Evolutionary conservation across 2,113 vertebrate species (phyloP), one percentile per base, ranked within the genome.

Genomic region (Columba livia): DNA sequence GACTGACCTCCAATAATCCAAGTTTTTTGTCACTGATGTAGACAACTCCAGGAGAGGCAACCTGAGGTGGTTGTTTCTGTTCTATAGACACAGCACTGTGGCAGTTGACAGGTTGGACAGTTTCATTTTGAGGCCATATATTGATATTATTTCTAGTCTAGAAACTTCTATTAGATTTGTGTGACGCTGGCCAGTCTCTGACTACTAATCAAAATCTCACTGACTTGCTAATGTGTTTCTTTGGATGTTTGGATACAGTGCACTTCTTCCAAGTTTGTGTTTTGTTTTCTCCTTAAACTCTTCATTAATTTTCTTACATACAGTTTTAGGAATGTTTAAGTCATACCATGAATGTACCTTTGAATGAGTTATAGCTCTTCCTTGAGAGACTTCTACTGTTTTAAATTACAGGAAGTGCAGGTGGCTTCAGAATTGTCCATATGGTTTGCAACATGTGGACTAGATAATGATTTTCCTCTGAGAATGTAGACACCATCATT

Each of bases 401-500:
- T 74, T 78, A 67, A 91, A 74, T 40, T 17, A 89, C 12, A 34
- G 50, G 19, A 79, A 62, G 44, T 47, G 38, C 78, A 93, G 78
- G 66, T 97, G 73, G 24, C 78, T 73, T 51, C 36, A 65, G 42
- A 95, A 89, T 67, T 47, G 25, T 73, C 72, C 38, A 57, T 65
- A 74, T 12, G 80, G 10, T 92, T 92, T 70, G 66, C 32, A 94
- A 93, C 42, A 56, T 62, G 19, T 88, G 90, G 78, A 85, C 20
- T 70, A 91, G 72, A 89, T 72, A 34, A 51, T 88, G 42, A 62
- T 51, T 89, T 94, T 95, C 91, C 82, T 79, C 54, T 78, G 78
- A 92, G 75, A 95, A 85, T 34, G 42, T 12, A 85, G 47, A 91
- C 21, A 51, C 60, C 32, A 71, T 73, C 56, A 67, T 75, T 87